These are phyloP conservation scores for Stenichneumon culpator DNA, from an alignment of 2,888 invertebrate genomes.

Conservation along the genomic window DNA sequence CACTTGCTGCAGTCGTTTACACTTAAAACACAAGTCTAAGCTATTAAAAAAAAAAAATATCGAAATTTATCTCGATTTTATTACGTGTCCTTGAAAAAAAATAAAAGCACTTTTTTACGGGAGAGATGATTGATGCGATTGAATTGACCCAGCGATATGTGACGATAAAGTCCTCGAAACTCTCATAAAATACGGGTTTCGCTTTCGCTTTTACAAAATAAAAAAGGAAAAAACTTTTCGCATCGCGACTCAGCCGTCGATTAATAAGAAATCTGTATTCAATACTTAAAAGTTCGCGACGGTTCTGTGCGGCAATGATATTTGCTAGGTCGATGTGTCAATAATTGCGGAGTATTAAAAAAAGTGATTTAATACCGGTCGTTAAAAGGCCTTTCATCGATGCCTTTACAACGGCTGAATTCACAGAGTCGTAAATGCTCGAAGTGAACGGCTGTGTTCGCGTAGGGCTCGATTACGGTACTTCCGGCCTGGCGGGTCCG, in stretches of 20 bases:
- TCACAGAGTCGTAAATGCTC: background rate
- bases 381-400: conserved; percentile 6
- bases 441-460: background rate
- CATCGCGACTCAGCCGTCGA: background rate
- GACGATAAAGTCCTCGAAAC: background rate
- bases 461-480: conserved; percentile 4
- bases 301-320: background rate
- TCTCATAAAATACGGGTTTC: background rate
- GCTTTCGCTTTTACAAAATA: background rate
- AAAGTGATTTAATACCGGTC: background rate
- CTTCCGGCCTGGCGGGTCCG: background rate
- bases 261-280: background rate
- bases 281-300: background rate
- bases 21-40: background rate
- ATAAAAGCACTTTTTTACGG: background rate
- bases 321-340: background rate
- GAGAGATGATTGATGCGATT: background rate
- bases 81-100: background rate
- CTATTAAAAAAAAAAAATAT: background rate
- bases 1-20: background rate
- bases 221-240: background rate
- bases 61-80: background rate
- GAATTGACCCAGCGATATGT: background rate
- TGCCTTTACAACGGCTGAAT: conserved; percentile 5
- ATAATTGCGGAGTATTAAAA: background rate